phyloP scores from a whole-genome alignment of 2,113 vertebrate genomes.

The Myocastor coypus region DNA sequence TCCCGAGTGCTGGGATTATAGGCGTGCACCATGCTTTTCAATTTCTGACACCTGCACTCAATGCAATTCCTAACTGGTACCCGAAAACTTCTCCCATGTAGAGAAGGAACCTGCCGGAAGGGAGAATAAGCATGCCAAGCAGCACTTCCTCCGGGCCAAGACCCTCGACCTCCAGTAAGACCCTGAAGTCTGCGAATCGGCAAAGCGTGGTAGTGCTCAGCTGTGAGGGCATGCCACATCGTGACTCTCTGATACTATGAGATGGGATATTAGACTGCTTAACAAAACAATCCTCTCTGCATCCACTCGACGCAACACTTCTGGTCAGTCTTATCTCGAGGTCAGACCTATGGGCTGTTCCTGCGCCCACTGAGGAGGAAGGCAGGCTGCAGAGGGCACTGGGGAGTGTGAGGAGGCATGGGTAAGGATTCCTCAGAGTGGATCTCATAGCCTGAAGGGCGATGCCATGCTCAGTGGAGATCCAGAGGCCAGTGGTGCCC shows the following conservation, averaged over 20 bases:
- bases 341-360: neutral
- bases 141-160: neutral
- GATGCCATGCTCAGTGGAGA: neutral
- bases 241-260: neutral
- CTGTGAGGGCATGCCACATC: neutral
- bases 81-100: neutral
- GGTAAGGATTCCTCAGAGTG: neutral
- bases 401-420: neutral
- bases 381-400: neutral
- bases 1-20: too few species aligned
- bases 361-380: neutral
- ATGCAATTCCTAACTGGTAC: neutral
- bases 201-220: neutral
- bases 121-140: neutral
- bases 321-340: neutral
- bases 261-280: neutral
- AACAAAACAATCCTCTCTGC: neutral
- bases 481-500: neutral
- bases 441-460: neutral
- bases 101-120: neutral
- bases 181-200: neutral
- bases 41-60: conserved; percentile 20
- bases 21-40: neutral
- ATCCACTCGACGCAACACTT: neutral
- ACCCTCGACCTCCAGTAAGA: neutral